phyloP scores from a whole-genome alignment of 2,113 vertebrate genomes.

The Etheostoma spectabile region DNA sequence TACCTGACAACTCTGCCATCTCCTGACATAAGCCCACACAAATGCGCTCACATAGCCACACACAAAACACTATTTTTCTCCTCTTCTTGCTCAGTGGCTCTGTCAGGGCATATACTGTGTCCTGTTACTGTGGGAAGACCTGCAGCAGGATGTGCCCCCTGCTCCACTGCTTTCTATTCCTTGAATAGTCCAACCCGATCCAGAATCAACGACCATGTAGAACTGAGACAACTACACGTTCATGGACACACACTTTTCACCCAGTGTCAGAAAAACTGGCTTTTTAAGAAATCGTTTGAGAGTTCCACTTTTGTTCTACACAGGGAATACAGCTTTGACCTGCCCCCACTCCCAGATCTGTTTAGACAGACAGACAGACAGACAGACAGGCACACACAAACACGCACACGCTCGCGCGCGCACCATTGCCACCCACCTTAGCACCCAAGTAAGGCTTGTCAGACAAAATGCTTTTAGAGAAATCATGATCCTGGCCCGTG shows the following conservation, averaged over 20 bases:
- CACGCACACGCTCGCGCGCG: conserved; percentile 1
- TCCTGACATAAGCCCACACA: conserved; percentile 75
- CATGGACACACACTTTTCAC: conserved; percentile 34
- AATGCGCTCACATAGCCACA: conserved; percentile 26
- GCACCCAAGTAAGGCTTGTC: conserved; percentile 49
- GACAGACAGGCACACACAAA: no score
- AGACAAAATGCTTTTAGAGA: conserved; percentile 70
- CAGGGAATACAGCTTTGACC: conserved; percentile 56
- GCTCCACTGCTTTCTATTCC: conserved; percentile 46
- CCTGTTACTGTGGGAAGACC: conserved; percentile 47
- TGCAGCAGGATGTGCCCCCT: conserved; percentile 24
- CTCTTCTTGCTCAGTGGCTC: conserved; percentile 50
- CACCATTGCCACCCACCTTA: conserved; percentile 24
- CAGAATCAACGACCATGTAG: conserved; percentile 38
- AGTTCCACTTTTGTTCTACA: conserved; percentile 18
- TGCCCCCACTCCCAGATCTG: conserved; percentile 27
- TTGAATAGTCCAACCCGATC: conserved; percentile 15
- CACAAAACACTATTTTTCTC: conserved; percentile 14
- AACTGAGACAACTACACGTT: conserved; percentile 23
- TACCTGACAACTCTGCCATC: conserved; percentile 78
- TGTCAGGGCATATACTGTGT: conserved; percentile 47
- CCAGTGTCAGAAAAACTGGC: conserved; percentile 26
- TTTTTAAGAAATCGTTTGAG: conserved; percentile 48
- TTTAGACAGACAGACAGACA: conserved; percentile 52
- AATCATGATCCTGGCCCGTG: conserved; percentile 31